These are phyloP conservation scores for Lates japonicus DNA, from an alignment of 2,797 vertebrate genomes.

Conservation along the genomic window DNA sequence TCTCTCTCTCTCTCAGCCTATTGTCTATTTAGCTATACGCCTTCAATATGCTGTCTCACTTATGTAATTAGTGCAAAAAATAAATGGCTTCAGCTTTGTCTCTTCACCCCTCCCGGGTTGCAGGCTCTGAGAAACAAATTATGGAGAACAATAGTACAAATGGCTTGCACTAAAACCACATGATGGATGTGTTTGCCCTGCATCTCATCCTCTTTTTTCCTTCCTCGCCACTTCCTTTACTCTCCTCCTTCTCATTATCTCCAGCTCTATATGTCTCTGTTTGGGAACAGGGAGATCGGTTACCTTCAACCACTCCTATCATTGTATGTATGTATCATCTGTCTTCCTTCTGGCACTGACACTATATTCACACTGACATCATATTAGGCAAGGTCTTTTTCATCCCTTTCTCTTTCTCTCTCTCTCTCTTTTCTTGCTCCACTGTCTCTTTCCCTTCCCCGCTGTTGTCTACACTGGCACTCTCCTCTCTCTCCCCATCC, in stretches of 20 bases:
- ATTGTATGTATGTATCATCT: conserved; percentile 79
- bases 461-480: conserved; percentile 76
- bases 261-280: conserved; percentile 80
- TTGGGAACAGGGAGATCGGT: conserved; percentile 75
- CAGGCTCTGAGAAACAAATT: conserved; percentile 84
- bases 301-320: conserved; percentile 81
- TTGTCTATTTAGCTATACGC: conserved; percentile 84
- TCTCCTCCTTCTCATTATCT: conserved; percentile 78
- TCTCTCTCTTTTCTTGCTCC: conserved; percentile 37
- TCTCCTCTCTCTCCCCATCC: conserved; percentile 71
- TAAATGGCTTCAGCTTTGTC: conserved; percentile 79
- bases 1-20: conserved; percentile 68
- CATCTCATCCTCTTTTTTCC: conserved; percentile 74
- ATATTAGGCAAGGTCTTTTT: conserved; percentile 77
- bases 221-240: conserved; percentile 70
- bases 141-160: conserved; percentile 87
- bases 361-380: conserved; percentile 82
- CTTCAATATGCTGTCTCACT: conserved; percentile 87
- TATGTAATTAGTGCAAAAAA: conserved; percentile 85
- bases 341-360: conserved; percentile 81
- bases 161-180: conserved; percentile 84
- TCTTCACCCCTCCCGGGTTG: conserved; percentile 71
- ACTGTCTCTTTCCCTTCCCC: conserved; percentile 53
- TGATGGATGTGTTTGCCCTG: conserved; percentile 81
- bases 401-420: conserved; percentile 45